Conservation (phyloP, 1,140 invertebrate species). For the Drosophila mojavensis region DNA sequence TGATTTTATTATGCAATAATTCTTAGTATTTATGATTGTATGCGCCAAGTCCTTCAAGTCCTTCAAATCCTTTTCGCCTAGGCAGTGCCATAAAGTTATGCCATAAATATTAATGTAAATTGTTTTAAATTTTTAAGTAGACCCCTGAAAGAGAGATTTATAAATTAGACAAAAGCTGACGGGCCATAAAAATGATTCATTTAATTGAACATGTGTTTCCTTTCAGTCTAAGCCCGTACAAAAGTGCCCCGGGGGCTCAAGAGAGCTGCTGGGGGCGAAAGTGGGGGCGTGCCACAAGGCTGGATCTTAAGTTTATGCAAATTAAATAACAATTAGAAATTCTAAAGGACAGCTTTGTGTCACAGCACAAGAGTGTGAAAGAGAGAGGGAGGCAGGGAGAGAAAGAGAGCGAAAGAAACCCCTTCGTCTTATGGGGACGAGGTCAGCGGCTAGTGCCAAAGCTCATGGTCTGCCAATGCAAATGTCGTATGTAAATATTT, state of each 20-base stretch:
- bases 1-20: constrained; percentile 45
- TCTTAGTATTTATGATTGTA: constrained; percentile 44
- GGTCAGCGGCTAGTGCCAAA: constrained; percentile 44
- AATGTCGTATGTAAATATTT: constrained; percentile 72
- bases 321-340: constrained; percentile 80
- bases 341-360: constrained; percentile 48
- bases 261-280: background rate
- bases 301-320: constrained; percentile 67
- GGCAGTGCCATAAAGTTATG: constrained; percentile 51
- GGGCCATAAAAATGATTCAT: constrained; percentile 68
- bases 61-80: constrained; percentile 47
- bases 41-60: constrained; percentile 16
- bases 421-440: constrained; percentile 1
- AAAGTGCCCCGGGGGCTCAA: background rate
- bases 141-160: constrained; percentile 21
- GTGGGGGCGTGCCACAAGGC: background rate
- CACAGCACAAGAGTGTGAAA: background rate
- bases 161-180: constrained; percentile 36
- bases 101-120: constrained; percentile 73
- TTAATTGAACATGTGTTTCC: constrained; percentile 55
- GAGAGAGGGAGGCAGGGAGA: background rate
- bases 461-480: constrained; percentile 58
- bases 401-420: constrained; percentile 1
- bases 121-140: constrained; percentile 49
- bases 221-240: background rate